Evolutionary conservation across 2,888 invertebrate species (phyloP), one percentile per base, ranked within the genome.

Genomic region (Gnatocerus cornutus): DNA sequence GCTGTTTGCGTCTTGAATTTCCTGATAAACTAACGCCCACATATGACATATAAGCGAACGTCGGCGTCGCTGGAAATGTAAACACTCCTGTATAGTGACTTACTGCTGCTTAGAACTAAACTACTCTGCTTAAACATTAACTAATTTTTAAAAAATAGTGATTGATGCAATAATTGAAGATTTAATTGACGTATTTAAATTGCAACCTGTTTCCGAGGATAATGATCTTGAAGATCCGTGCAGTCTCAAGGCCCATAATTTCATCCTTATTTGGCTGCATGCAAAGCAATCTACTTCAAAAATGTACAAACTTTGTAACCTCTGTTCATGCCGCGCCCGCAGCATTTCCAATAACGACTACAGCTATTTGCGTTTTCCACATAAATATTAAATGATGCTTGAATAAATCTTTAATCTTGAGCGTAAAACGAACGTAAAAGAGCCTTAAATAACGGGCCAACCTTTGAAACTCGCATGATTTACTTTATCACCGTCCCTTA

Each of bases 1-100:
- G 59, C 59, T 59, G 59, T 30, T 59, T 45, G 59, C 45, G 27
- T 14, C 45, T 43, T 59, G 45, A 59, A 43, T 59, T 59, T 46
- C n/a, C 45, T 45, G 41, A 58, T 58, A 41, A 56, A 56, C 56
- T 30, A 6, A 30, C 43, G 39, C 56, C 27, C 43, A 56, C 43
- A 45, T 41, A 13, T 45, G 27, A 46, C 41, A 56, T 12, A 41
- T 6, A 41, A 41, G n/a, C 2, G 12, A 3, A 7, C 33, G 33
- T 33, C 33, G 29, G 5, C 29, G 33, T 33, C 33, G 7, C 33
- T 7, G 29, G 3, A 12, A 41, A 41, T 41, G 41, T 41, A 41
- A 41, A 41, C 41, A 41, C 5, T 41, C 12, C 5, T 41, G 41
- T 13, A 12, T n/a, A 12, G 41, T 41, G 41, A 41, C 41, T 12